phyloP scores from a whole-genome alignment of 30 jellyfish, hydroid and myxozoan genomes.

The Chrysaora quinquecirrha region DNA sequence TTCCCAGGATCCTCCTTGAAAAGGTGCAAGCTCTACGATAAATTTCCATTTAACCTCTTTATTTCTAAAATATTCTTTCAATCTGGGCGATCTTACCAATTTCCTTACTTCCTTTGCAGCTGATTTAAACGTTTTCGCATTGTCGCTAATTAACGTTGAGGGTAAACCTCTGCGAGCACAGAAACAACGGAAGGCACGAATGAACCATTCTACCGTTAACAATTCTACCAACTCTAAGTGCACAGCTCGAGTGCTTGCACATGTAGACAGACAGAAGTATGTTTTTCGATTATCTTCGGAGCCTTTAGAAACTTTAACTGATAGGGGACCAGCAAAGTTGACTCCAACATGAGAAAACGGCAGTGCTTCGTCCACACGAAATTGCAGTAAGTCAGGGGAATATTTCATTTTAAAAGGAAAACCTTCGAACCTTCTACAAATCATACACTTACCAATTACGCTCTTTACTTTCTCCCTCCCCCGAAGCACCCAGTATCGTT shows the following conservation, averaged over 20 bases:
- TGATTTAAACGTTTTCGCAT: constrained; percentile 29
- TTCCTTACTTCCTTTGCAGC: constrained; percentile 18
- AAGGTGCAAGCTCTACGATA: constrained; percentile 39
- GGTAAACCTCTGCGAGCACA: too few species aligned
- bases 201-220: constrained; percentile 14
- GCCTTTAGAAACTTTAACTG: constrained; percentile 4
- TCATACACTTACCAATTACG: background rate
- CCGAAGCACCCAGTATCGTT: too few species aligned
- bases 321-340: constrained; percentile 51
- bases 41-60: constrained; percentile 30
- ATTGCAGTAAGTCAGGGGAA: constrained; percentile 35
- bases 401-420: constrained; percentile 14
- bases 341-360: constrained; percentile 57
- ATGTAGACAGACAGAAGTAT: constrained; percentile 43
- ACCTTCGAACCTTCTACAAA: constrained; percentile 32
- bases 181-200: constrained; percentile 12
- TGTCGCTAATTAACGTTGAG: too few species aligned
- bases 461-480: background rate
- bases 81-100: constrained; percentile 10
- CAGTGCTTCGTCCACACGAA: constrained; percentile 61
- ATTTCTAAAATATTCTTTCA: background rate
- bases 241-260: constrained; percentile 57
- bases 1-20: constrained; percentile 50
- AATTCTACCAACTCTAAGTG: constrained; percentile 34
- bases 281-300: too few species aligned